Evolutionary conservation across 2,797 vertebrate species (phyloP), one percentile per base, ranked within the genome.

Genomic region (Apogon talboti): DNA sequence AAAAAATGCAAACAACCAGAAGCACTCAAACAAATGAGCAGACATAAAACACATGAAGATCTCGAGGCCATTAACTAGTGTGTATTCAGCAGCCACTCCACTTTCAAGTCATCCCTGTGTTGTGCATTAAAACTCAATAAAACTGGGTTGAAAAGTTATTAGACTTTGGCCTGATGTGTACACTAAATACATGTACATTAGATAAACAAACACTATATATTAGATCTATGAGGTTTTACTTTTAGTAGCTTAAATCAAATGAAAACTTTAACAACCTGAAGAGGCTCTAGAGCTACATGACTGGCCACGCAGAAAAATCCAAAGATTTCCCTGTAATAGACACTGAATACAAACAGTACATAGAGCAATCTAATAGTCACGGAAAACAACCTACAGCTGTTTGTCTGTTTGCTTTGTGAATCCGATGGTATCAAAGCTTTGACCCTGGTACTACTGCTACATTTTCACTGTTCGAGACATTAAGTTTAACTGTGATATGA

Each of bases 41-140:
- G 71, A 76, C 41, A 66, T 40, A 48, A 76, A 74, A 75, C 41
- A 44, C 41, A 73, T 57, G 37, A 54, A 65, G 45, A 65, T 48
- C 35, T 74, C 30, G 65, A 81, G 78, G 78, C 74, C 65, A 76
- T 65, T 30, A 35, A 14, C 33, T 28, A 28, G 24, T 5, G 24
- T 28, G 18, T 47, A 49, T 82, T 59, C 24, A 85, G 74, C 74
- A 85, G 83, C 79, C 59, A 45, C 56, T 78, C 33, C 52, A 72
- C 62, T 74, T 84, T 84, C 60, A 84, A 88, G 78, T 79, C 28
- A 59, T 67, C 59, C 45, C 62, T 33, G 70, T 60, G 52, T 77
- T 45, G 66, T 66, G 12, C 4, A 53, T 48, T 72, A 35, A 72
- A 79, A 86, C 86, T 64, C 16, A 72, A 61, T 11, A 63, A 67